Evolutionary conservation across 2,888 invertebrate species (phyloP), one percentile per base, ranked within the genome.

Genomic region (Synergus gifuensis): DNA sequence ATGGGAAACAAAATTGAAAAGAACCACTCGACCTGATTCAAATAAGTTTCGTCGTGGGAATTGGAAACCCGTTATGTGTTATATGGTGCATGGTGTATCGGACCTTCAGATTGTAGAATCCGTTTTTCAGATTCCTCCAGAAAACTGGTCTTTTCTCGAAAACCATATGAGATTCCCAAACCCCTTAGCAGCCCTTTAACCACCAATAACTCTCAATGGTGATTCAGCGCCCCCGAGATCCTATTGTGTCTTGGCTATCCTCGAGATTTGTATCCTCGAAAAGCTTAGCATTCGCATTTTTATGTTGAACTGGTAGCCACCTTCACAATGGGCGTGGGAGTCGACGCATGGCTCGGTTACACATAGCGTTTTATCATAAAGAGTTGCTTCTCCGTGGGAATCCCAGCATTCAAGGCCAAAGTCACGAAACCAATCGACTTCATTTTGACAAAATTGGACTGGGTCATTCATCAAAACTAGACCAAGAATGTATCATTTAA

Each of bases 261-360:
- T 82, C 80, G 83, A 84, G 82, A 84, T 84, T 84, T 84, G 82
- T 84, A 82, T 83, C 85, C 86, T 78, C 63, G 78, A 82, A 85
- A 84, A 85, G 83, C 84, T 85, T 82, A 82, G 79, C 79, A 86
- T 86, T 86, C 86, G 84, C 86, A 88, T 88, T 89, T 90, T 90
- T 88, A 88, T 87, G 87, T 88, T 87, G 85, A 89, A 86, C 82
- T 81, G 83, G 83, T 87, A 87, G 87, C 87, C 87, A 86, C 85
- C 87, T 87, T 84, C 85, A 88, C 89, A 90, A 90, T 89, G 87
- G 87, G 90, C 91, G 91, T 91, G 91, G 91, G 92, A 92, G 91
- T 90, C 87, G 86, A 83, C 80, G 83, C 80, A 86, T 86, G 86
- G 88, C 73, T 90, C 89, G 88, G 87, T 87, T 88, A 87, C 83